Evolutionary conservation across 2,888 invertebrate genomes (phyloP).

Genomic region (Andrena praecox): DNA sequence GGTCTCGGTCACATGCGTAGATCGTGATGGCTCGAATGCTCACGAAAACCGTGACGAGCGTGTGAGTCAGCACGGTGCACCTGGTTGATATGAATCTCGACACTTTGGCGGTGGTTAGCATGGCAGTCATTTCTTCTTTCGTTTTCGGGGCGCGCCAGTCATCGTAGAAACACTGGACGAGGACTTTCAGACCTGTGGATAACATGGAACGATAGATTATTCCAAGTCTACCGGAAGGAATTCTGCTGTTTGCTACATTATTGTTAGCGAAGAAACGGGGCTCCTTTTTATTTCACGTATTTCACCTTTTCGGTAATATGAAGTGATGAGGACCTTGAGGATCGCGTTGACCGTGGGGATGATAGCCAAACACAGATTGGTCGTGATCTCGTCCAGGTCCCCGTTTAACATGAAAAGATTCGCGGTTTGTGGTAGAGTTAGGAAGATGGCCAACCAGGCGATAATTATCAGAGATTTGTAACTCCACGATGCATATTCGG

Average conservation of each 20-base stretch:
- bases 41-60: constrained; percentile 49
- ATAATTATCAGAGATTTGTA: background rate
- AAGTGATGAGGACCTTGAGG: constrained; percentile 66
- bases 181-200: constrained; percentile 23
- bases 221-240: too few species aligned
- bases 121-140: constrained; percentile 19
- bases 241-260: background rate
- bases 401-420: background rate
- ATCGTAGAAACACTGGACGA: constrained; percentile 49
- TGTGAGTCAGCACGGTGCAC: constrained; percentile 60
- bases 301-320: constrained; percentile 71
- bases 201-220: too few species aligned
- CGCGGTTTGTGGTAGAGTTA: background rate
- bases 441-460: background rate
- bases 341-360: constrained; percentile 3
- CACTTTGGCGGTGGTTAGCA: constrained; percentile 43
- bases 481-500: background rate
- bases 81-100: constrained; percentile 35
- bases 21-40: constrained; percentile 16
- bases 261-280: background rate
- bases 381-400: background rate
- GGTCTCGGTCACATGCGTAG: background rate
- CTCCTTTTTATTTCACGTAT: background rate
- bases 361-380: background rate
- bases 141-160: constrained; percentile 40